phyloP scores from a whole-genome alignment of 35 echinoderm and acorn worm species.

The Amphiura filiformis region DNA sequence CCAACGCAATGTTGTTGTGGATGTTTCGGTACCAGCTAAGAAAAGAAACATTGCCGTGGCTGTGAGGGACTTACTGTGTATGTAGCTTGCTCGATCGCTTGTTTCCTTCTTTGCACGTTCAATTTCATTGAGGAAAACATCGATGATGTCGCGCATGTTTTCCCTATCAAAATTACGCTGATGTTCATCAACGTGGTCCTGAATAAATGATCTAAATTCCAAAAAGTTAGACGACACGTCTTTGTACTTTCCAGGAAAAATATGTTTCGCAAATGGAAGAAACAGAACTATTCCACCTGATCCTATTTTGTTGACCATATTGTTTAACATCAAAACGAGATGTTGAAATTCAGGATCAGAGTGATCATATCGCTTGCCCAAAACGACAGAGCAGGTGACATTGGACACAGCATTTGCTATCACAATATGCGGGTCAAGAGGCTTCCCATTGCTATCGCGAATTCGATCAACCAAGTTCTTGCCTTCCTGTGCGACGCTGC shows the following conservation, averaged over 20 bases:
- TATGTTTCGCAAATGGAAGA: background rate
- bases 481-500: no score
- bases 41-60: constrained; percentile 12
- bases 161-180: background rate
- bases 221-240: background rate
- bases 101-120: background rate
- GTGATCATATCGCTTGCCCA: constrained; percentile 45
- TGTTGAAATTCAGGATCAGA: constrained; percentile 27
- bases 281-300: background rate
- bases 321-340: background rate
- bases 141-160: background rate
- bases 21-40: constrained; percentile 47
- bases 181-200: background rate
- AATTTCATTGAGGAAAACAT: background rate
- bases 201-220: background rate
- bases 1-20: constrained; percentile 39
- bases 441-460: background rate
- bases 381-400: constrained; percentile 41
- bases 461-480: no score
- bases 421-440: constrained; percentile 32
- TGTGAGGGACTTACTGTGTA: background rate
- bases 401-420: constrained; percentile 24
- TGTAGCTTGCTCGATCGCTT: background rate
- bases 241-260: background rate
- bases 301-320: background rate